Percentiles rank a stretch among this genome's conserved stretches.
Evolutionary conservation across 2,113 vertebrate species (phyloP).

Genomic region (Phoenicopterus ruber): DNA sequence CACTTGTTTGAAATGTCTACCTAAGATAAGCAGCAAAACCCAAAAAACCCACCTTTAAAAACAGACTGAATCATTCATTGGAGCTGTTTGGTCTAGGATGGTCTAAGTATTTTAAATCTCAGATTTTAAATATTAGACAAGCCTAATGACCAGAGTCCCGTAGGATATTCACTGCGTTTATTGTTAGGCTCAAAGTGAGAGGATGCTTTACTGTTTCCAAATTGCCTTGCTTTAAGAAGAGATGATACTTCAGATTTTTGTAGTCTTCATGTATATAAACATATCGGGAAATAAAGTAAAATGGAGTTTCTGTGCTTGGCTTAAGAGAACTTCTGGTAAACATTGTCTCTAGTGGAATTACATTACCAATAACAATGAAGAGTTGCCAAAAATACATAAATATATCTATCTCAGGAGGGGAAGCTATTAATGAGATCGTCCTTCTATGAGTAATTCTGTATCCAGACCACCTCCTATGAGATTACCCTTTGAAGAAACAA

Average conservation of each 20-base stretch:
- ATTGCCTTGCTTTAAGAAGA: not conserved
- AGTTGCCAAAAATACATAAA: conserved; percentile 28
- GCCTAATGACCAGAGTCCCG: not conserved
- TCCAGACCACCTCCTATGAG: conserved; percentile 37
- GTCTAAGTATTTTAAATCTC: not conserved
- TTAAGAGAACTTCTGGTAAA: not conserved
- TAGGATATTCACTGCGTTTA: not conserved
- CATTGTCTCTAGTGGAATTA: not conserved
- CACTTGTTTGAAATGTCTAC: not conserved
- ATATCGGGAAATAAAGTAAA: not conserved
- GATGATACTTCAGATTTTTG: not conserved
- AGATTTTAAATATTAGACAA: not conserved
- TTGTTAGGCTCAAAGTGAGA: not conserved
- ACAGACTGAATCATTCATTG: not conserved
- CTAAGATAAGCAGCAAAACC: not conserved
- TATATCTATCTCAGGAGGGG: not conserved
- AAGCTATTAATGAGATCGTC: conserved; percentile 57
- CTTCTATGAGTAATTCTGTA: conserved; percentile 37
- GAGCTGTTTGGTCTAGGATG: not conserved
- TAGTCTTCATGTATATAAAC: not conserved
- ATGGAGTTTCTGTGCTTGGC: not conserved
- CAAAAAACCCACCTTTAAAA: not conserved
- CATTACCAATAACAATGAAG: not conserved
- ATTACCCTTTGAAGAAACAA: conserved; percentile 42
- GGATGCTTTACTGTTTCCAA: not conserved